phyloP scores from a whole-genome alignment of 35 echinoderm and acorn worm species.

The Ophioderma brevispina region DNA sequence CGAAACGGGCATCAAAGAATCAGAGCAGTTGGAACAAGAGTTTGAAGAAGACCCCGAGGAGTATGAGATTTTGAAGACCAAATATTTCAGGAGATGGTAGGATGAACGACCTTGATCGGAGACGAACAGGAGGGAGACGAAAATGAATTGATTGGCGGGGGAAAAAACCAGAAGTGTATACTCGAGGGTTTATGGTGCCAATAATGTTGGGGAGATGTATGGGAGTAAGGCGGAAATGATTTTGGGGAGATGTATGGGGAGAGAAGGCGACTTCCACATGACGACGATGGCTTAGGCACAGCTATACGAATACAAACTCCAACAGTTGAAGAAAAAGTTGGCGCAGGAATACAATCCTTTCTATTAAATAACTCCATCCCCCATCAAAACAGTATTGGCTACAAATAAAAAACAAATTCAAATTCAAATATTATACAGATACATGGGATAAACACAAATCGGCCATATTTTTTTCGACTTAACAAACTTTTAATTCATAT shows the following conservation, averaged over 20 bases:
- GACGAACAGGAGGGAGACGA: neutral
- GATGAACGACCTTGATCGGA: neutral
- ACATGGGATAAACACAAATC: too few relatives aligned
- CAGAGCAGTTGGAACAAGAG: conserved; percentile 44
- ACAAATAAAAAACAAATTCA: too few relatives aligned
- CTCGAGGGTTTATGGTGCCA: neutral
- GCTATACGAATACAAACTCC: neutral
- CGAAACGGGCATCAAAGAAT: conserved; percentile 31
- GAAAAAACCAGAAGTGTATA: neutral
- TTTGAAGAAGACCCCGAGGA: conserved; percentile 1
- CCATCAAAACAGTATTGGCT: too few relatives aligned
- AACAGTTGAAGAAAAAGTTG: neutral
- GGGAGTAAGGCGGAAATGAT: too few relatives aligned
- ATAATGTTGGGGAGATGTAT: neutral
- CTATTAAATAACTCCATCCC: too few relatives aligned
- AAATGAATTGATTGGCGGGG: neutral
- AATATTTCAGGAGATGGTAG: too few relatives aligned
- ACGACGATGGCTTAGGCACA: neutral
- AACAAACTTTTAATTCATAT: too few relatives aligned
- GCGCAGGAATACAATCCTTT: too few relatives aligned
- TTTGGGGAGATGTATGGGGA: too few relatives aligned
- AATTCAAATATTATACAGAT: too few relatives aligned
- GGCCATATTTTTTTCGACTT: too few relatives aligned
- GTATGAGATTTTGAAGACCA: too few relatives aligned
- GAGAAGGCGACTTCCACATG: neutral